A percentile compares a stretch with the other conserved stretches of the same genome.
Conservation (phyloP, 2,113 vertebrate species). For the Thermophis baileyi region DNA sequence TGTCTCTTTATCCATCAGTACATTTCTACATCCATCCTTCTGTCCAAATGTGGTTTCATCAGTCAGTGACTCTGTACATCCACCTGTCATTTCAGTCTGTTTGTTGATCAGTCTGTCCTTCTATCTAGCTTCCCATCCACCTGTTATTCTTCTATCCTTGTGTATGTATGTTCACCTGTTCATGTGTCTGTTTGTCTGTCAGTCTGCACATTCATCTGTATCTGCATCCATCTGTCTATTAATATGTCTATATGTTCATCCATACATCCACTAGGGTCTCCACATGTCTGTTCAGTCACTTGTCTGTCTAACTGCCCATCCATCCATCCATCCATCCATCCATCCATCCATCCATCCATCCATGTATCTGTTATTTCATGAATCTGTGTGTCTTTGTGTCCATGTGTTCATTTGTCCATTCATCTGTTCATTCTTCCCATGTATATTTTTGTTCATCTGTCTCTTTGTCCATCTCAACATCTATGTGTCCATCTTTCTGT, state of each 20-base stretch:
- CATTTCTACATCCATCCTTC: background rate
- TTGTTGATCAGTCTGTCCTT: background rate
- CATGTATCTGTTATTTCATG: background rate
- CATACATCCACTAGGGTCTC: background rate
- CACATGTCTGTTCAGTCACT: background rate
- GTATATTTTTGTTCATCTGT: background rate
- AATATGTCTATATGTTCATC: background rate
- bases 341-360: background rate
- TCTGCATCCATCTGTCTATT: background rate
- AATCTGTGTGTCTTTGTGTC: background rate
- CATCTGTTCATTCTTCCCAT: background rate
- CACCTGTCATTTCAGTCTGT: background rate
- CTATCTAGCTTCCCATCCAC: background rate
- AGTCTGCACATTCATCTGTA: background rate
- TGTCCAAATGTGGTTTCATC: background rate
- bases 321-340: no score
- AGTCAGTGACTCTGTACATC: background rate
- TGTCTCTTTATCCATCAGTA: background rate
- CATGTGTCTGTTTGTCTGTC: background rate
- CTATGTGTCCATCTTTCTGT: background rate
- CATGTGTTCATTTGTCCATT: background rate
- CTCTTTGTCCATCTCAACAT: background rate
- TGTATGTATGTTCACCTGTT: background rate
- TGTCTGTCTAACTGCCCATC: background rate
- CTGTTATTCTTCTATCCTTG: background rate